Conservation (phyloP, 2,113 vertebrate genomes). For the Pteropus alecto region DNA sequence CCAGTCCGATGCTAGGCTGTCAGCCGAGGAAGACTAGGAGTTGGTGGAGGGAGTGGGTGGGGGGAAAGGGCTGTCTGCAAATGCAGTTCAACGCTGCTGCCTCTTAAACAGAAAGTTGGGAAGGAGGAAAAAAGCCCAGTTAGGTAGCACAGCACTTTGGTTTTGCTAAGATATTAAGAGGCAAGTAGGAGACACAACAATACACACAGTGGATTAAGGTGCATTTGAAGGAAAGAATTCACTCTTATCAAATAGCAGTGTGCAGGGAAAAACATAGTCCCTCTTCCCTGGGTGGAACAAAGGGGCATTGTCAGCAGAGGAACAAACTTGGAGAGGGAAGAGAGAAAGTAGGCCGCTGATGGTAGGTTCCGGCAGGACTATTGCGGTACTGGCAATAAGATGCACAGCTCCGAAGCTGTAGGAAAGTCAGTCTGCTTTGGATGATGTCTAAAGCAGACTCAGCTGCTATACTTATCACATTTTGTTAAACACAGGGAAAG, state of each 20-base stretch:
- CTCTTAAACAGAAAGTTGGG: constrained; percentile 58
- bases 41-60: constrained; percentile 32
- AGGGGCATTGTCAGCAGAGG: constrained; percentile 74
- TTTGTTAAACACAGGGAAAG: constrained; percentile 84
- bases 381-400: constrained; percentile 88
- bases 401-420: constrained; percentile 83
- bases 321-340: constrained; percentile 73
- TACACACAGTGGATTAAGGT: constrained; percentile 71
- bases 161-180: constrained; percentile 76
- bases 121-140: constrained; percentile 24
- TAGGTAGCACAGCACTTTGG: constrained; percentile 84
- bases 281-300: constrained; percentile 73
- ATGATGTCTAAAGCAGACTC: constrained; percentile 82
- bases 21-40: constrained; percentile 69
- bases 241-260: constrained; percentile 71
- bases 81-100: constrained; percentile 67
- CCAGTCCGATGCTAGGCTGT: constrained; percentile 78
- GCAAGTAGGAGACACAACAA: constrained; percentile 72
- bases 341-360: constrained; percentile 74
- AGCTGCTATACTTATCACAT: constrained; percentile 89
- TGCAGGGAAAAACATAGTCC: constrained; percentile 70
- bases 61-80: constrained; percentile 70
- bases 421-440: constrained; percentile 83
- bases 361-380: constrained; percentile 76
- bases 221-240: constrained; percentile 76